These are phyloP conservation scores for Notothenia rossii DNA, from an alignment of 2,113 vertebrate genomes.

Conservation along the genomic window DNA sequence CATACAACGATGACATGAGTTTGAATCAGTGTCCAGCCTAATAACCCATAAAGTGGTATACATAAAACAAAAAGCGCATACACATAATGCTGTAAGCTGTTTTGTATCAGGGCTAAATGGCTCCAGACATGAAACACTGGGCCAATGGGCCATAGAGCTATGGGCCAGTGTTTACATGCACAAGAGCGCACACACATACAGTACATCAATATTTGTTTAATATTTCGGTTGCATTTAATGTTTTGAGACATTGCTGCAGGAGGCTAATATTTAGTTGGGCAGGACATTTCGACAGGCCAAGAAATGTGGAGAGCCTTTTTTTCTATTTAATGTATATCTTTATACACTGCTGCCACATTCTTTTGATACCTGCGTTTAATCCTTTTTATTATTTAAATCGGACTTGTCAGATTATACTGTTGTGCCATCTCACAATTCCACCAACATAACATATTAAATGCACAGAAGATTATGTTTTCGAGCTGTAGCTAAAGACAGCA, in stretches of 20 bases:
- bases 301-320: background rate
- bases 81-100: conserved; percentile 13
- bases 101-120: conserved; percentile 41
- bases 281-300: background rate
- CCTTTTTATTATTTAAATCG: conserved; percentile 39
- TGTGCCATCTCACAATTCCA: conserved; percentile 1
- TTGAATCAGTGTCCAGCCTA: background rate
- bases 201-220: conserved; percentile 23
- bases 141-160: conserved; percentile 2
- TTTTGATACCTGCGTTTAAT: conserved; percentile 27
- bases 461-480: conserved; percentile 1
- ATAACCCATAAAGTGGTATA: background rate
- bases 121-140: conserved; percentile 39
- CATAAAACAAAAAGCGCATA: background rate
- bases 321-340: conserved; percentile 3
- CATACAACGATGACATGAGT: background rate
- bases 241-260: conserved; percentile 16
- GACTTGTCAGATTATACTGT: conserved; percentile 42
- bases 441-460: conserved; percentile 28
- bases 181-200: conserved; percentile 30
- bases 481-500: conserved; percentile 12
- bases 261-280: background rate
- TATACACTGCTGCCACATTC: conserved; percentile 14
- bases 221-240: conserved; percentile 7
- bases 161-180: conserved; percentile 26